Evolutionary conservation across 2,113 vertebrate species (phyloP), one percentile per base, ranked within the genome.

Genomic region (Lethenteron camtschaticum): DNA sequence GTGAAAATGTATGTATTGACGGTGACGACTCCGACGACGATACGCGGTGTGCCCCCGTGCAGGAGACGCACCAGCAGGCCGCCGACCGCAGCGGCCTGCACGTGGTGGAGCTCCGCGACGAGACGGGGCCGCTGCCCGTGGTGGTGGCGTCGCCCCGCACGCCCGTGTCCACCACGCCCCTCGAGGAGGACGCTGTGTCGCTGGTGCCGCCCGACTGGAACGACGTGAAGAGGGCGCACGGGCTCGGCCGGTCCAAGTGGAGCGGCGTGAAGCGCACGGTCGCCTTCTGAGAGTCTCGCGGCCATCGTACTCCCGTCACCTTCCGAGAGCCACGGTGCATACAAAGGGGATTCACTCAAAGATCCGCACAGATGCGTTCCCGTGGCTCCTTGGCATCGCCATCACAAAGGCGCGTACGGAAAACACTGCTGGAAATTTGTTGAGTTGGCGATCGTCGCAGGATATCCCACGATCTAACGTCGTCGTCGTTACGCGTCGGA

Each of bases 61-160:
- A 96, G 92, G 79, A 90, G 77, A 90, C 86, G 13, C 90, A 96
- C 74, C 84, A 89, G 68, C 72, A 72, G 3, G 73, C 90, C 74
- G 86, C 94, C 0, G 77, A 96, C 41, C 81, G 80, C 79, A 90
- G 89, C 79, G 71, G 73, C 12, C 86, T 99, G 3, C 86, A 86
- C 0, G 89, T 97, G 0, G 85, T 99, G 11, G 92, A 97, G 75
- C 92, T 87, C 73, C 81, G 84, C 68, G 74, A 79, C 0, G 85
- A 90, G 63, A 78, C 76, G 18, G 90, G 90, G 2, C 83, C 80
- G 0, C 75, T 95, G 72, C 94, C 94, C 56, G n/a, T 82, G 0
- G 75, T 96, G 2, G 87, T 89, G 11, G 90, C 90, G 0, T 80
- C 80, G 8, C 94, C 92, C 0, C 73, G 70, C 56, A 78, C 80